Evolutionary conservation across 2,113 vertebrate genomes (phyloP).

Genomic region (Phainopepla nitens): DNA sequence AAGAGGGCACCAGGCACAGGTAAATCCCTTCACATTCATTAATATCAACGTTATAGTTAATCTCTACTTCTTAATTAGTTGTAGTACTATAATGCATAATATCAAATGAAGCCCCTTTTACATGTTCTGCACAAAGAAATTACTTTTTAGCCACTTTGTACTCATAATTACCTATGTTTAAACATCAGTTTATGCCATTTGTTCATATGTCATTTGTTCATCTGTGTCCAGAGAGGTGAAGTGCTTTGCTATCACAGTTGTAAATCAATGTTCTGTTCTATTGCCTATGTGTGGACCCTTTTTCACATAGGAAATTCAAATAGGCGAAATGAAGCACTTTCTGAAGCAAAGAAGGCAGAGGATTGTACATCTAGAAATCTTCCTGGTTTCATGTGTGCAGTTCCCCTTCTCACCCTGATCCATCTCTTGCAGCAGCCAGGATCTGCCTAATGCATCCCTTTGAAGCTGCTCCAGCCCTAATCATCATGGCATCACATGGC

Average conservation of each 20-base stretch:
- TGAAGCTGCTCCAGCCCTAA: not conserved
- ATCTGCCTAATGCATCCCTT: not conserved
- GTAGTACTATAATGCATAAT: not conserved
- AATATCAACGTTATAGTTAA: not conserved
- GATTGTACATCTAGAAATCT: not conserved
- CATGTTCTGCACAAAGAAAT: not conserved
- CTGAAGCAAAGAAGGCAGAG: not conserved
- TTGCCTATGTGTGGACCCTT: not conserved
- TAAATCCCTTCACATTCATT: not conserved
- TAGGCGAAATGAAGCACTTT: not conserved
- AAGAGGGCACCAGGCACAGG: not conserved
- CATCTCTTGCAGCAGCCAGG: not conserved
- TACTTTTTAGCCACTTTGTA: not conserved
- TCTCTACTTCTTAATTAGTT: not conserved
- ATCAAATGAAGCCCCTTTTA: not conserved
- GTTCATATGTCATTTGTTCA: not conserved
- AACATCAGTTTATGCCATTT: not conserved
- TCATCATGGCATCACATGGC: accelerated
- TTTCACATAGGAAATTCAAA: not conserved
- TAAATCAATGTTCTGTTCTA: not conserved
- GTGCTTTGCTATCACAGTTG: not conserved
- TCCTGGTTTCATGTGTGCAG: not conserved
- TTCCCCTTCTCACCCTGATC: not conserved
- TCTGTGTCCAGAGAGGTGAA: not conserved
- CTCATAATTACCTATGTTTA: not conserved